phyloP scores from a whole-genome alignment of 2,888 invertebrate genomes.

The Serrognathus titanus region DNA sequence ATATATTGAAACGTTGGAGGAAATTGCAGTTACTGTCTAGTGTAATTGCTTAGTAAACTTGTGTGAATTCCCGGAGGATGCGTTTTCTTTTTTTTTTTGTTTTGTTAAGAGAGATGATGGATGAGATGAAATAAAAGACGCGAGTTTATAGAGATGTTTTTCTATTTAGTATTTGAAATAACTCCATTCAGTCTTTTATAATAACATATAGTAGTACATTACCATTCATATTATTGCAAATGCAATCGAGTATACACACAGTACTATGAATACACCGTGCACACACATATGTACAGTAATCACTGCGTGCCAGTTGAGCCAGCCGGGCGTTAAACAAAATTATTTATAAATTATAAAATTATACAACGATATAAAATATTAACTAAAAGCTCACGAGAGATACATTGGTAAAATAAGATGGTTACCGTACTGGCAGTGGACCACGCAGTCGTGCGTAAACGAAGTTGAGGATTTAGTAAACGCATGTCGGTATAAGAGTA shows the following conservation, averaged over 20 bases:
- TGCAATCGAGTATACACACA: conserved; percentile 51
- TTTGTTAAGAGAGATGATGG: background rate
- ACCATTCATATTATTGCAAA: conserved; percentile 52
- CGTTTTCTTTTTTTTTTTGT: too few relatives aligned
- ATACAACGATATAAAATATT: conserved; percentile 15
- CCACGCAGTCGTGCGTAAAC: conserved; percentile 30
- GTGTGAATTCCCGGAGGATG: too few relatives aligned
- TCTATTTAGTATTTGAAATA: conserved; percentile 50
- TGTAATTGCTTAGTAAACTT: too few relatives aligned
- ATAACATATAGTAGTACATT: conserved; percentile 52
- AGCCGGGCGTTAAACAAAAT: conserved; percentile 19
- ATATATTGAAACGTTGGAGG: too few relatives aligned
- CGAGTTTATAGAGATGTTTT: conserved; percentile 32
- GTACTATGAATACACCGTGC: conserved; percentile 50
- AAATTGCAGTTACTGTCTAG: too few relatives aligned
- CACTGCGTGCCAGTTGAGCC: conserved; percentile 25
- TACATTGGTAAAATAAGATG: conserved; percentile 13
- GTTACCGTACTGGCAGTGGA: conserved; percentile 16
- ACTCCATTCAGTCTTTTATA: conserved; percentile 53
- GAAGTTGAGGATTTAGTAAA: conserved; percentile 30
- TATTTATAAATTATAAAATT: conserved; percentile 12
- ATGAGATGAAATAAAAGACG: conserved; percentile 6
- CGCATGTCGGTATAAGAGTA: conserved; percentile 17
- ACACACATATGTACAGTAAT: conserved; percentile 40
- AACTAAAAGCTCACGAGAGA: conserved; percentile 17